Evolutionary conservation across 2,888 invertebrate genomes (phyloP), one percentile per base, ranked within the genome.

Genomic region (Heliconius charithonia): DNA sequence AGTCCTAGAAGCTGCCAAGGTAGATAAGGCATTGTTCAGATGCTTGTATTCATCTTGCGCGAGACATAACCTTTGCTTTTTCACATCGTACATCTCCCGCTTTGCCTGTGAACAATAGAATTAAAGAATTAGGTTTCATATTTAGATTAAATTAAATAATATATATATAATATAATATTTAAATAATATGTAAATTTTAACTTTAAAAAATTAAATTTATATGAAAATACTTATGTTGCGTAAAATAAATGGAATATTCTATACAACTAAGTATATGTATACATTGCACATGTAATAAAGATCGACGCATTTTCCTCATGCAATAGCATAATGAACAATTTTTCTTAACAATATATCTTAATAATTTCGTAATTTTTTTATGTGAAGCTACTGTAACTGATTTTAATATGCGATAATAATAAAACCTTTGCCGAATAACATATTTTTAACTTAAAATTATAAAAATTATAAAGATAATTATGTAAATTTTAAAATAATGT

Each of bases 11-110:
- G 98, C 97, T 83, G 97, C 98, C 86, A 98, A 96, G 77, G 98
- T 98, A 73, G 97, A 96, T 82, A 97, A 95, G 71, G 97, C 97
- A 90, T 97, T 97, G 93, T 98, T 98, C 81, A 99, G 96, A 91
- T 98, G 98, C 90, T 98, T 97, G 95, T 98, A 99, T 94, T 99
- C 99, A 93, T 99, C 98, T 93, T 99, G 98, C 77, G 99, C 99
- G 86, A 99, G 95, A 88, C 97, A 97, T 86, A 99, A 95, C 89
- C 99, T 96, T 95, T 99, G 98, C 89, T 98, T 98, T 93, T 99
- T 99, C 83, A 99, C 97, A 94, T 98, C 97, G 95, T 97, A 98
- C 92, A 99, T 99, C 95, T 99, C 99, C 91, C 98, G 98, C 95
- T 99, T 99, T 85, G 99, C 98, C 98, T 98, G 96, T 90, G 25